Evolutionary conservation across 2,797 vertebrate species (phyloP).

Genomic region (Clarias fuscus): DNA sequence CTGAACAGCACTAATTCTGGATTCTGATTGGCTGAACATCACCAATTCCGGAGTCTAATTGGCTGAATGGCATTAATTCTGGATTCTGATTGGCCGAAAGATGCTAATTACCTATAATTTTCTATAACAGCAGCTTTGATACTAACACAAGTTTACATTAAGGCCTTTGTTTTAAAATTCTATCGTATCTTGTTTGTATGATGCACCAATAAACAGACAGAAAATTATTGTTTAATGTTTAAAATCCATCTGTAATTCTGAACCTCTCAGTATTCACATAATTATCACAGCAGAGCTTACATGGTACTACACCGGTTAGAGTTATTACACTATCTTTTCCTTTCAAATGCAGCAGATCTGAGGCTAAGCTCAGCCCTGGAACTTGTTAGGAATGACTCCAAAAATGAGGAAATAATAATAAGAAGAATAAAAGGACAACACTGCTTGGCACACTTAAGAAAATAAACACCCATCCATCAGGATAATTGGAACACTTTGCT

Average conservation of each 20-base stretch:
- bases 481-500: not conserved
- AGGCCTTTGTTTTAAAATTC: not conserved
- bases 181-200: too few species aligned
- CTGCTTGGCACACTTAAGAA: not conserved
- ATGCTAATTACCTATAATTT: not conserved
- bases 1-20: too few species aligned
- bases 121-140: not conserved
- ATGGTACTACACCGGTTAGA: not conserved
- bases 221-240: not conserved
- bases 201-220: not conserved
- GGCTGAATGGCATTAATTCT: not conserved
- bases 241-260: not conserved
- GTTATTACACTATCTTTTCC: not conserved
- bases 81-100: not conserved
- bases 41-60: too few species aligned
- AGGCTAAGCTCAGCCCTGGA: not conserved
- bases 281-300: not conserved
- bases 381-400: not conserved
- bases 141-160: not conserved
- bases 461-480: not conserved
- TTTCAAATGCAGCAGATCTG: not conserved
- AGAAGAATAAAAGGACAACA: not conserved
- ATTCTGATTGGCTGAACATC: too few species aligned
- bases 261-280: not conserved
- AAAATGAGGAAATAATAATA: not conserved